phyloP scores from a whole-genome alignment of 1,140 invertebrate species.

The Heliothis virescens region DNA sequence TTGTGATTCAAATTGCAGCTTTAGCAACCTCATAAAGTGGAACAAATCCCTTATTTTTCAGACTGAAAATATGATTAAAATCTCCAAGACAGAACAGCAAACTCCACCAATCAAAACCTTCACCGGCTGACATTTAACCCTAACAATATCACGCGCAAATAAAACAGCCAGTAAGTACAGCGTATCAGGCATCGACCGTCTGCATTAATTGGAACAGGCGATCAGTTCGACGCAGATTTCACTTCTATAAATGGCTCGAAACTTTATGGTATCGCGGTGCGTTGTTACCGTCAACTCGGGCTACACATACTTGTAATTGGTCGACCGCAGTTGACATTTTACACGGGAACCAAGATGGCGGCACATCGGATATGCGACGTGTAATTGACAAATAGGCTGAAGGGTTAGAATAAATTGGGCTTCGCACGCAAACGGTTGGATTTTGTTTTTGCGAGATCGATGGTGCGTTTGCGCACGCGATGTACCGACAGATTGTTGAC shows the following conservation, averaged over 20 bases:
- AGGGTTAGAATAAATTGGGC: slow-evolving; percentile 59
- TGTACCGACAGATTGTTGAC: slow-evolving; percentile 23
- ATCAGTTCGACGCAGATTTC: slow-evolving; percentile 64
- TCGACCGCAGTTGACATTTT: slow-evolving; percentile 77
- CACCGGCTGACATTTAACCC: slow-evolving; percentile 20
- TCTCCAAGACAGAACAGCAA: neutral
- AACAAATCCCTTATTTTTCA: too few species aligned
- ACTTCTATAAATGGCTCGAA: slow-evolving; percentile 81
- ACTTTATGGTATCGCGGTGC: slow-evolving; percentile 80
- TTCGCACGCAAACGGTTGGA: slow-evolving; percentile 47
- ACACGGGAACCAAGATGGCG: slow-evolving; percentile 79
- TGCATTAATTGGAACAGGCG: slow-evolving; percentile 80
- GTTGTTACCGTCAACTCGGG: slow-evolving; percentile 75
- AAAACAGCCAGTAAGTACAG: slow-evolving; percentile 33
- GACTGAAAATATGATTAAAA: neutral
- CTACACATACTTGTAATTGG: slow-evolving; percentile 80
- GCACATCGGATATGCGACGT: slow-evolving; percentile 74
- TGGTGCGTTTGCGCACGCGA: slow-evolving; percentile 37
- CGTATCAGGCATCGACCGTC: slow-evolving; percentile 69
- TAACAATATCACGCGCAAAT: slow-evolving; percentile 21
- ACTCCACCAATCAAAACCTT: neutral
- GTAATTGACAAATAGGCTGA: slow-evolving; percentile 79
- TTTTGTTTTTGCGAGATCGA: slow-evolving; percentile 47
- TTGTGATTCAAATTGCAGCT: neutral
- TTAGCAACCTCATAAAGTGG: too few species aligned